Percentiles rank a stretch among this genome's conserved stretches.
phyloP scores from a whole-genome alignment of 1,140 invertebrate species.

The Aplysia californica region DNA sequence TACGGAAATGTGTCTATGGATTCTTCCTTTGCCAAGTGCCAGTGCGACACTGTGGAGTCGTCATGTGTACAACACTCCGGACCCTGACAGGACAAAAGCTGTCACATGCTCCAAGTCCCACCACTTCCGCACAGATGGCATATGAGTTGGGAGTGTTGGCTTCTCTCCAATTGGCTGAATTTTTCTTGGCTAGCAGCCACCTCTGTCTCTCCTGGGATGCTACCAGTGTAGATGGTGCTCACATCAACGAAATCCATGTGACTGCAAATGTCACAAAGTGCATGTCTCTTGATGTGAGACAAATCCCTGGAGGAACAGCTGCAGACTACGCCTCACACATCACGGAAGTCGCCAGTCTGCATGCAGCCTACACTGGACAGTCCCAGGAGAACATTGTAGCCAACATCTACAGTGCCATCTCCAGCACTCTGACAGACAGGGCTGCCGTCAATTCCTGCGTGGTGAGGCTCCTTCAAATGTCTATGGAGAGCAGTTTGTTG shows the following conservation, averaged over 20 bases:
- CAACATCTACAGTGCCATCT: not conserved
- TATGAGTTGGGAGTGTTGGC: not conserved
- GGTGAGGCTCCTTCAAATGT: not conserved
- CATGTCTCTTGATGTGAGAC: not conserved
- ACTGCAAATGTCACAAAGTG: not conserved
- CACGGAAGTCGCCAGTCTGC: not conserved
- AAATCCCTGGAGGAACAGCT: not conserved
- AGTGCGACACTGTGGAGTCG: not conserved
- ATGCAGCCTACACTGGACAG: too few species aligned
- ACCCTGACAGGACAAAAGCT: not conserved
- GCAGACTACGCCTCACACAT: not conserved
- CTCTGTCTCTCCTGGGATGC: not conserved
- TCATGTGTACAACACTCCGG: not conserved
- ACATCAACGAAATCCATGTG: not conserved
- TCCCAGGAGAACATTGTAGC: not conserved
- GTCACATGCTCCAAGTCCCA: not conserved
- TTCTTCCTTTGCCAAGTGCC: not conserved
- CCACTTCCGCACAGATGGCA: not conserved
- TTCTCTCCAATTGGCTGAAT: not conserved
- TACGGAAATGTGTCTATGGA: not conserved
- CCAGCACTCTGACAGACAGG: not conserved
- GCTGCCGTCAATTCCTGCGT: not conserved
- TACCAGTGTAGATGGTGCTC: not conserved
- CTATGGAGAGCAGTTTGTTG: not conserved
- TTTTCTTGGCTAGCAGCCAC: not conserved